Base-by-base conservation (phyloP, 2,888 invertebrate genomes). In the Cheilosia pagana region DNA sequence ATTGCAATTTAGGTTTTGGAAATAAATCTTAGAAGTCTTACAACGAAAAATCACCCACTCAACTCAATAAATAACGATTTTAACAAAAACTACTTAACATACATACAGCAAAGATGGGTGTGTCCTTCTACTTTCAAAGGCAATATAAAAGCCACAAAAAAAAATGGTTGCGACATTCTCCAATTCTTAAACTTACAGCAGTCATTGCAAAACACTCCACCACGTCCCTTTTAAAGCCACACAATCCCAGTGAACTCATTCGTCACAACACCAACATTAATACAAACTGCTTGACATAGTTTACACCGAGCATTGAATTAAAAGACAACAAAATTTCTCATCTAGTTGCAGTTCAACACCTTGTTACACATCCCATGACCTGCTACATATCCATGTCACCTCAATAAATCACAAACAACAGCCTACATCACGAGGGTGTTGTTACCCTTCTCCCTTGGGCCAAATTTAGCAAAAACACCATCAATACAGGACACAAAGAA, bases 391-490 rank as follows among this genome's bases (percentile, higher is more conserved):
- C 48, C 35, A 23, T 70, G 57, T 48, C 48, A 48, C 35, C 21
- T 14, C 57, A 55, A 65, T 35, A 63, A 50, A 31, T 50, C 16
- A 8, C 25, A 53, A 43, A 31, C 25, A 55, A 43, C 19, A 43
- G 31, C 67, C 65, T 21, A 55, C 57, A 48, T 57, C 70, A 48
- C 16, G 12, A 59, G 45, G n/a, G 45, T 45, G 45, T 68, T 55
- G 55, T 68, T 31, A 31, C 8, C 28, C 14, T 43, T 41, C 41
- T 57, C 21, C 57, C 16, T 14, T 70, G 59, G 52, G 39, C 43
- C 50, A 12, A 60, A 68, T 68, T 6, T 50, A n/a, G n/a, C 6
- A 57, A 25, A 25, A 48, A 59, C 68, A 48, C 3, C 39, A 19
- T 59, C 50, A 23, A 45, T 35, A 48, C 31, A 39, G 35, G 59